Base-by-base conservation (phyloP, 2,113 vertebrate species). In the Poecilia latipinna region DNA sequence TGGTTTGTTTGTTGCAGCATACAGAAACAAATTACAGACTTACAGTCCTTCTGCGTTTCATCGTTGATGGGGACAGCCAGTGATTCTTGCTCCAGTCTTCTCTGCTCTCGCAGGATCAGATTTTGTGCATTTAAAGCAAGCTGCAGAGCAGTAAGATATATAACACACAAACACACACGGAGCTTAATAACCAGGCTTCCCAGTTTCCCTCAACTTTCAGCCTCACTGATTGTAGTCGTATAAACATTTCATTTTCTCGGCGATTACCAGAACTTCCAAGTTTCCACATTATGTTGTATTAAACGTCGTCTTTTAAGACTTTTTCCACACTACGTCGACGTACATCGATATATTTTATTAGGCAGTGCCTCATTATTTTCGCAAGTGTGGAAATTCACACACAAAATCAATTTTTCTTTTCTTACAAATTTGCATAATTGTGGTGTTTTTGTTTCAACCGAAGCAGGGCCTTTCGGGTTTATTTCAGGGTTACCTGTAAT, bases 11-110 rank as follows among this genome's bases (percentile, higher is more conserved):
- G 67, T 48, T n/a, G 42, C 35, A 24, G 22, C 24, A 73, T 60
- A 57, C 22, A 63, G n/a, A 64, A 54, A 75, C 19, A 57, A 57
- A 71, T 66, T 28, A 31, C 15, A n/a, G 72, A 54, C 69, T 61
- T 17, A 33, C 44, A 68, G 69, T 74, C 64, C 60, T 68, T 74
- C 54, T 68, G 72, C 63, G 63, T 42, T n/a, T 61, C 51, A 79
- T 78, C 80, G 77, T 79, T 79, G 71, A 83, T 82, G 74, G 78
- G 79, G 75, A 88, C 85, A 88, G 86, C 87, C 90, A 90, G 80
- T 62, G 13, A 80, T 80, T 75, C 72, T 84, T 83, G 64, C 87
- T 61, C 57, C 84, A 88, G 79, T 15, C 48, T 22, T 19, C 48
- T 51, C 48, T 51, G 6, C 48, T 51, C 48, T 24, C 11, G 10